Conservation (phyloP, 2,797 vertebrate species). For the Spea hammondii region DNA sequence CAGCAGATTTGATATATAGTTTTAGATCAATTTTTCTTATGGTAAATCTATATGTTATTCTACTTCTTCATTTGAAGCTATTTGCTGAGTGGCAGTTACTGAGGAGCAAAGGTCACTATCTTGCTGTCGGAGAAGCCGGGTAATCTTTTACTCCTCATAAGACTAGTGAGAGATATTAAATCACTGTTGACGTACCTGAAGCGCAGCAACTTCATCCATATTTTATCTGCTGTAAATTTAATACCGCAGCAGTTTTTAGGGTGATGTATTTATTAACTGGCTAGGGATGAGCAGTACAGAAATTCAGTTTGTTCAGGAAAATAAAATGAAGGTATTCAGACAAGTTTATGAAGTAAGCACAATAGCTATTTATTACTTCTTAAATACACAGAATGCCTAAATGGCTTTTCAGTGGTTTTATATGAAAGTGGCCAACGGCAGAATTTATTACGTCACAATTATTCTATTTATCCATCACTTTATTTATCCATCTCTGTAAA, state of each 20-base stretch:
- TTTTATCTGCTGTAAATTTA: conserved; percentile 88
- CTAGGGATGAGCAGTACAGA: conserved; percentile 72
- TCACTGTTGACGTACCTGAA: conserved; percentile 94
- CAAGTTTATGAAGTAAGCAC: conserved; percentile 95
- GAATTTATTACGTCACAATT: background rate
- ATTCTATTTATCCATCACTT: no score
- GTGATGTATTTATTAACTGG: conserved; percentile 97
- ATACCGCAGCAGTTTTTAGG: conserved; percentile 91
- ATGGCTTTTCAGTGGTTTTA: conserved; percentile 33
- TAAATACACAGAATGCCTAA: conserved; percentile 66
- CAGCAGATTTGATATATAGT: conserved; percentile 81
- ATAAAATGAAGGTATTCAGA: conserved; percentile 89
- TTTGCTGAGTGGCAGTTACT: conserved; percentile 86
- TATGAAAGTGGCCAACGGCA: background rate
- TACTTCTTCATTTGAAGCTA: conserved; percentile 77
- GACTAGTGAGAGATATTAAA: conserved; percentile 88
- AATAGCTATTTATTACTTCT: conserved; percentile 85
- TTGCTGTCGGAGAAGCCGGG: conserved; percentile 73
- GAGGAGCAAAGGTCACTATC: conserved; percentile 79
- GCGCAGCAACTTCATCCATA: conserved; percentile 90
- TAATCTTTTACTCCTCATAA: conserved; percentile 82
- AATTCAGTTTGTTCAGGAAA: conserved; percentile 87
- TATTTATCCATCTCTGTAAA: no score
- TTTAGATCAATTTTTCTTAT: conserved; percentile 79
- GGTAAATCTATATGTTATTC: conserved; percentile 79